Evolutionary conservation across 2,888 invertebrate genomes (phyloP), one percentile per base, ranked within the genome.

Genomic region (Hermaeophaga mercurialis): DNA sequence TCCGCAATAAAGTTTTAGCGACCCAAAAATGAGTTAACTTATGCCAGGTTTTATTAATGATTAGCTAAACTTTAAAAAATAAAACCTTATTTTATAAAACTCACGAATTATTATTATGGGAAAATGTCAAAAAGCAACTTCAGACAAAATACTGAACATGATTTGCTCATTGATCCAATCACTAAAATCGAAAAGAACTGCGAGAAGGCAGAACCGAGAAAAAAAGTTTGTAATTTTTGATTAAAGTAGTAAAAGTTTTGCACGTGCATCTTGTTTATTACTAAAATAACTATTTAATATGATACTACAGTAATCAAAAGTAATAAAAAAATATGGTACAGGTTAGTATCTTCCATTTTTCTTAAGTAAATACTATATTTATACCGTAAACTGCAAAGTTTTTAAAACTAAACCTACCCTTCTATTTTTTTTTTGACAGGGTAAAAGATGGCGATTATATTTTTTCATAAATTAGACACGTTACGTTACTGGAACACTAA

Each of bases 381-480:
- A 9, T 28, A 8, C 28, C 2, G 9, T 31, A 22, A 31, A 11
- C 5, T 3, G 12, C 5, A 4, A 44, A 28, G 48, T 65, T 65
- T 53, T 31, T 33, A 36, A 18, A 55, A 58, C 62, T 66, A 69
- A 70, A 69, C 69, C 66, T 66, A 67, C 64, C 69, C 70, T n/a
- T n/a, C 64, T 59, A 45, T 64, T 70, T 71, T 72, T 73, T 73
- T 71, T 66, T 64, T 64, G 47, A 59, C 60, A 55, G 66, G 67
- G 67, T 69, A 65, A 72, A 75, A 75, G 70, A 75, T 75, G 75
- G 75, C 75, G 74, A 66, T 68, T 66, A 66, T 66, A 72, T 74
- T 74, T 73, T 72, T 69, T 70, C 66, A 31, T 12, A 31, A 12
- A 31, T 66, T n/a, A n/a, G n/a, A n/a, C n/a, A n/a, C n/a, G n/a